These are phyloP conservation scores for Tragelaphus oryx DNA, from an alignment of 2,797 vertebrate genomes.

Conservation along the genomic window DNA sequence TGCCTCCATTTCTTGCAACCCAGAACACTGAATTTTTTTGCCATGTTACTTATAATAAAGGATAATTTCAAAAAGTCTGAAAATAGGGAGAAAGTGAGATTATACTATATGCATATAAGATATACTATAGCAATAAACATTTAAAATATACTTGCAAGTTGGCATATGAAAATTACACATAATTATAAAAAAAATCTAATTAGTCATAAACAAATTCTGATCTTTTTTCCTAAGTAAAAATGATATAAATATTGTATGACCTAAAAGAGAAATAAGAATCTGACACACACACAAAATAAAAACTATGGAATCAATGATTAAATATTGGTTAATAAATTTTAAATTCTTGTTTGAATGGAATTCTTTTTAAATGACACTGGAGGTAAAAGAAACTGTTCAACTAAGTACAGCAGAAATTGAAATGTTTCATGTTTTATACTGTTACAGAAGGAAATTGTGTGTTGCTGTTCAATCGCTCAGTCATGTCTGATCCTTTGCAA, in stretches of 20 bases:
- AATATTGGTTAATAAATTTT: background rate
- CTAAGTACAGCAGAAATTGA: background rate
- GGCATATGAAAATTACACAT: background rate
- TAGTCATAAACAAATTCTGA: background rate
- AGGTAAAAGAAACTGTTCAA: background rate
- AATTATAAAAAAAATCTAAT: background rate
- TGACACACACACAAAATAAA: background rate
- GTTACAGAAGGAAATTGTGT: background rate
- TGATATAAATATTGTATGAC: background rate
- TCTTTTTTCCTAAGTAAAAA: slow-evolving; percentile 1
- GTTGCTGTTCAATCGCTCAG: background rate
- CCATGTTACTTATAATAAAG: background rate
- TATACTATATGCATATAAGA: background rate
- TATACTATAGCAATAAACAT: background rate
- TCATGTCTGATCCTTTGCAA: background rate
- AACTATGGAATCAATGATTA: background rate
- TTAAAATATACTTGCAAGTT: background rate
- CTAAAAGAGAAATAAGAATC: slow-evolving; percentile 16
- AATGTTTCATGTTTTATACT: background rate
- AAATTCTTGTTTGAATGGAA: background rate
- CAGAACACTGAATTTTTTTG: background rate
- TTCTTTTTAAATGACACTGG: background rate
- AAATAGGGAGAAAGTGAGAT: background rate
- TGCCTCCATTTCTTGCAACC: background rate
- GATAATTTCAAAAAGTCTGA: background rate